Percentiles rank a stretch among this genome's conserved stretches.
phyloP scores from a whole-genome alignment of 2,888 invertebrate genomes.

The Epinotia brunnichana region DNA sequence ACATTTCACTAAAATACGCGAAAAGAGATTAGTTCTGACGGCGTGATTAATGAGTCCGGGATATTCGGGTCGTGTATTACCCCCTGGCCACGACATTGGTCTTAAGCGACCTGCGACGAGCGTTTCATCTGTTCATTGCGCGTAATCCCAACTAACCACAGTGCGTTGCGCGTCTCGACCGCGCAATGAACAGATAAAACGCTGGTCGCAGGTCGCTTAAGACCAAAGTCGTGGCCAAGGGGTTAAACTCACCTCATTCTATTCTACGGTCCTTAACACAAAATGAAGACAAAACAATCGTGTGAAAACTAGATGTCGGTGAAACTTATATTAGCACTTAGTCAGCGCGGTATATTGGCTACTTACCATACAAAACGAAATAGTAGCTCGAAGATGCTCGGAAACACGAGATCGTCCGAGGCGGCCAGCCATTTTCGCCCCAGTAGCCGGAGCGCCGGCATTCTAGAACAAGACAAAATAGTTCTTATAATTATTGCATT shows the following conservation, averaged over 20 bases:
- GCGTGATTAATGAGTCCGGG: slow-evolving; percentile 25
- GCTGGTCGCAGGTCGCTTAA: no score
- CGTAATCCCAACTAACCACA: no score
- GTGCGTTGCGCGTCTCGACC: no score
- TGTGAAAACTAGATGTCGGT: not conserved
- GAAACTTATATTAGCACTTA: not conserved
- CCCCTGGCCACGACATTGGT: no score
- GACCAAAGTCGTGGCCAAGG: no score
- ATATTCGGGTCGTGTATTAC: slow-evolving; percentile 16
- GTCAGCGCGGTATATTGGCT: slow-evolving; percentile 15
- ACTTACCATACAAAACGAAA: slow-evolving; percentile 88
- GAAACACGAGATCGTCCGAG: slow-evolving; percentile 96
- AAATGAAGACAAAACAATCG: not conserved
- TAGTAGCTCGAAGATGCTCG: slow-evolving; percentile 90
- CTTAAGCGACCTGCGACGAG: no score
- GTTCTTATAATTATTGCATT: slow-evolving; percentile 20
- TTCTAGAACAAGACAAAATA: slow-evolving; percentile 74
- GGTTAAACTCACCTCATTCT: slow-evolving; percentile 6
- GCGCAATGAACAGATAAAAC: no score
- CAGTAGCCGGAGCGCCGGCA: slow-evolving; percentile 95
- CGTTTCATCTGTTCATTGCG: no score
- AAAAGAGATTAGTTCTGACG: slow-evolving; percentile 32
- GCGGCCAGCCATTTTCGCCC: slow-evolving; percentile 95
- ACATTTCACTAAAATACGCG: slow-evolving; percentile 21
- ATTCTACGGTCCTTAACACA: not conserved